phyloP scores from a whole-genome alignment of 1,140 invertebrate species.

The Philaenus spumarius region DNA sequence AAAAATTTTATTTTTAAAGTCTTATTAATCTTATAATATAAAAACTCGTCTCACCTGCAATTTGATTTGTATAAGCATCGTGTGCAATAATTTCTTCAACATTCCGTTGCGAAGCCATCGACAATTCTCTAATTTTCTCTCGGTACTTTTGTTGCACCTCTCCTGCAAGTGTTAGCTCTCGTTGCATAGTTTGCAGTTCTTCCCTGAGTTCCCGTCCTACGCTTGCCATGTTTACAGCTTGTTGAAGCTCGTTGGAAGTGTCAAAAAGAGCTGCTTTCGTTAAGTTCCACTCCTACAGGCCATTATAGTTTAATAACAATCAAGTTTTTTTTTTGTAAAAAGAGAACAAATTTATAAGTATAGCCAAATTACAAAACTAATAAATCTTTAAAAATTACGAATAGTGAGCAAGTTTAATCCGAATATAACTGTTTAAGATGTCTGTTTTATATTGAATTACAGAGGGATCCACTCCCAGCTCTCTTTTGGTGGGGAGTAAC shows the following conservation, averaged over 20 bases:
- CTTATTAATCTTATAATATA: no score
- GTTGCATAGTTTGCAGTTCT: constrained; percentile 38
- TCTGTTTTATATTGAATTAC: no score
- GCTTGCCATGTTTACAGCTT: constrained; percentile 35
- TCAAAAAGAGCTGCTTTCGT: constrained; percentile 36
- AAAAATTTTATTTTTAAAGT: no score
- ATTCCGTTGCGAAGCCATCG: constrained; percentile 36
- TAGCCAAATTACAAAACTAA: no score
- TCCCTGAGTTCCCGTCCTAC: constrained; percentile 36
- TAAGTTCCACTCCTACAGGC: constrained; percentile 32
- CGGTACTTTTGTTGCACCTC: constrained; percentile 45
- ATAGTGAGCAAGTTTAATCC: no score
- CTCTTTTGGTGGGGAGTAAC: no score
- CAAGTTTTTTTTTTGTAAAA: neutral
- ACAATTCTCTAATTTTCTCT: constrained; percentile 41
- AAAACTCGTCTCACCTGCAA: constrained; percentile 37
- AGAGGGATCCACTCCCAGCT: no score
- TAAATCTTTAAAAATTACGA: no score
- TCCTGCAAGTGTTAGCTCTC: constrained; percentile 38
- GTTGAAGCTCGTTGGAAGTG: constrained; percentile 38
- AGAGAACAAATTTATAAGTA: neutral
- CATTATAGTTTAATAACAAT: neutral
- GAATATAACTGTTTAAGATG: no score
- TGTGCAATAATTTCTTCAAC: constrained; percentile 40
- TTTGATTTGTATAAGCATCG: constrained; percentile 41